Percentiles rank a stretch among this genome's conserved stretches.
Conservation (phyloP, 2,797 vertebrate genomes). For the Sebastes kiyomatsui region DNA sequence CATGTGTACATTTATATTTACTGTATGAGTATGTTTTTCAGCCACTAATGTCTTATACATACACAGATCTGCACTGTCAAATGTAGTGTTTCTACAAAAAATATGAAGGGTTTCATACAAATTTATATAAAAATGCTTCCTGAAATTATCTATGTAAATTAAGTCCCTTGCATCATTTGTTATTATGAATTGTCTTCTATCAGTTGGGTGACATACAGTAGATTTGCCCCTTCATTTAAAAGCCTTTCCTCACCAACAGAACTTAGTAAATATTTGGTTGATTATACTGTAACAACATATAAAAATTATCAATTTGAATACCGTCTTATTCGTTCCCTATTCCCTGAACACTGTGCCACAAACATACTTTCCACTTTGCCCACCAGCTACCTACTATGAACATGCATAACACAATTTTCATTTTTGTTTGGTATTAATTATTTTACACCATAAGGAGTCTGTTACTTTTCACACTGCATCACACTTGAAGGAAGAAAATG, state of each 20-base stretch:
- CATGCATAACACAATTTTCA: neutral
- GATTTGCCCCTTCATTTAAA: neutral
- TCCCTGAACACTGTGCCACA: neutral
- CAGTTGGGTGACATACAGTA: neutral
- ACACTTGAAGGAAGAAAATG: neutral
- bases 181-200: neutral
- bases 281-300: too few relatives aligned
- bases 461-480: neutral
- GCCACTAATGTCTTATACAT: neutral
- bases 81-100: neutral
- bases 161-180: neutral
- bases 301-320: too few relatives aligned
- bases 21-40: neutral
- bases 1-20: neutral
- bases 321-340: neutral
- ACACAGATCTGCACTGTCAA: neutral
- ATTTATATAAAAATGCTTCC: neutral
- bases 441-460: neutral
- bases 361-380: neutral
- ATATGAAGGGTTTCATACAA: neutral
- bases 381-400: neutral
- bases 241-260: neutral
- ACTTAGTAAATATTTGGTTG: too few relatives aligned
- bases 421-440: neutral
- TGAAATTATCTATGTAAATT: neutral